phyloP scores from a whole-genome alignment of 2,797 vertebrate genomes.

The Pseudomugil tenellus region DNA sequence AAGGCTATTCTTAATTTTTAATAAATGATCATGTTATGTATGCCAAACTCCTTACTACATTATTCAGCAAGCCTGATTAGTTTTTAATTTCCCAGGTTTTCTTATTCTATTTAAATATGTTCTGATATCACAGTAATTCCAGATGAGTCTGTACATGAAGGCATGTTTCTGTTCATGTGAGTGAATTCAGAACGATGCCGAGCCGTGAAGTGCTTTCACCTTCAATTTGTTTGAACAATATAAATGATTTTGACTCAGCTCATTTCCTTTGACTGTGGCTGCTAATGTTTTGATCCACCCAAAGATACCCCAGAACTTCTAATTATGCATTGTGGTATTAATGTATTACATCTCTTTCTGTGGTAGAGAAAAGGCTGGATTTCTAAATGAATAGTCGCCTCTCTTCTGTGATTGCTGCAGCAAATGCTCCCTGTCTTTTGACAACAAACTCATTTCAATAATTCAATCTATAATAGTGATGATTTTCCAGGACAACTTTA shows the following conservation, averaged over 20 bases:
- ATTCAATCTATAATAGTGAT: constrained; percentile 44
- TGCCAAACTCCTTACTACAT: constrained; percentile 70
- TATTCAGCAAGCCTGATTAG: constrained; percentile 84
- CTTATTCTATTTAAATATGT: constrained; percentile 73
- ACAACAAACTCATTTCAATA: constrained; percentile 65
- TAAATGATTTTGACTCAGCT: constrained; percentile 76
- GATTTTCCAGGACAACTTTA: constrained; percentile 36
- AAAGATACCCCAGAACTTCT: constrained; percentile 70
- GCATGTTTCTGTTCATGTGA: constrained; percentile 55
- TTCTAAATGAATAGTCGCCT: constrained; percentile 68
- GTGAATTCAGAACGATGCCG: constrained; percentile 52
- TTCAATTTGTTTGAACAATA: constrained; percentile 78
- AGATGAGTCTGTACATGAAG: constrained; percentile 50
- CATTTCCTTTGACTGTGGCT: constrained; percentile 73
- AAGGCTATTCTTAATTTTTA: constrained; percentile 38
- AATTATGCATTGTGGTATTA: constrained; percentile 72
- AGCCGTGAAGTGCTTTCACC: constrained; percentile 60
- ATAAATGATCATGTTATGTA: constrained; percentile 71
- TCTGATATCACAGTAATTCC: constrained; percentile 54
- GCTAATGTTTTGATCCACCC: constrained; percentile 76
- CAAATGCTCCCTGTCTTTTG: constrained; percentile 48
- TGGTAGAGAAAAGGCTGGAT: constrained; percentile 57
- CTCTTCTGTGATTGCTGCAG: constrained; percentile 58
- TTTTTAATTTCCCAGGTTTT: constrained; percentile 77
- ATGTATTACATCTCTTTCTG: constrained; percentile 70